A percentile compares a stretch with the other conserved stretches of the same genome.
These are phyloP conservation scores for Xylocampa areola DNA, from an alignment of 2,888 invertebrate genomes.

Conservation along the genomic window DNA sequence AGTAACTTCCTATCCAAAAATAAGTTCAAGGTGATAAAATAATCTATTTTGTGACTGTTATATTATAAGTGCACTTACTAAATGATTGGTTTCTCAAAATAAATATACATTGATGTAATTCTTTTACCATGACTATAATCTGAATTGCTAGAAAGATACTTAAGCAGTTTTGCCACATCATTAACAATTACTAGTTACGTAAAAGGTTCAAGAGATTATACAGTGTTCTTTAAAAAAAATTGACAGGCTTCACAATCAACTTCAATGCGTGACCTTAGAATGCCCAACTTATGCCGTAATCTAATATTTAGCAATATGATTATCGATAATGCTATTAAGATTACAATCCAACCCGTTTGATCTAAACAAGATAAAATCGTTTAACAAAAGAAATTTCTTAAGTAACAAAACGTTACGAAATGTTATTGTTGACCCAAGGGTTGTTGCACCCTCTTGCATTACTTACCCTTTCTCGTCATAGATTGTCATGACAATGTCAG, in stretches of 20 bases:
- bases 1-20: too few relatives aligned
- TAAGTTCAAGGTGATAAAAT: too few relatives aligned
- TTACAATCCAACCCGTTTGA: conserved; percentile 61
- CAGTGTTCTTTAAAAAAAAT: conserved; percentile 19
- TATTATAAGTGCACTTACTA: too few relatives aligned
- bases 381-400: conserved; percentile 60
- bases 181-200: conserved; percentile 22
- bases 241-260: conserved; percentile 47
- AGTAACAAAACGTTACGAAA: conserved; percentile 68
- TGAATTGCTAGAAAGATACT: too few relatives aligned
- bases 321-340: conserved; percentile 68
- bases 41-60: too few relatives aligned
- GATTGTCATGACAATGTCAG: conserved; percentile 68
- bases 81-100: neutral
- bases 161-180: conserved; percentile 10
- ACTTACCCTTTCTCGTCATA: conserved; percentile 63
- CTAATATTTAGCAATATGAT: conserved; percentile 64
- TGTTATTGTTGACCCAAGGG: conserved; percentile 69
- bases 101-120: neutral
- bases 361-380: conserved; percentile 65
- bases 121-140: neutral
- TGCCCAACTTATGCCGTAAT: conserved; percentile 49
- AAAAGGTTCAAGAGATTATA: conserved; percentile 32
- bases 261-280: conserved; percentile 46
- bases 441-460: conserved; percentile 65